phyloP scores from a whole-genome alignment of 2,797 vertebrate genomes.

The Darevskia nairensis region DNA sequence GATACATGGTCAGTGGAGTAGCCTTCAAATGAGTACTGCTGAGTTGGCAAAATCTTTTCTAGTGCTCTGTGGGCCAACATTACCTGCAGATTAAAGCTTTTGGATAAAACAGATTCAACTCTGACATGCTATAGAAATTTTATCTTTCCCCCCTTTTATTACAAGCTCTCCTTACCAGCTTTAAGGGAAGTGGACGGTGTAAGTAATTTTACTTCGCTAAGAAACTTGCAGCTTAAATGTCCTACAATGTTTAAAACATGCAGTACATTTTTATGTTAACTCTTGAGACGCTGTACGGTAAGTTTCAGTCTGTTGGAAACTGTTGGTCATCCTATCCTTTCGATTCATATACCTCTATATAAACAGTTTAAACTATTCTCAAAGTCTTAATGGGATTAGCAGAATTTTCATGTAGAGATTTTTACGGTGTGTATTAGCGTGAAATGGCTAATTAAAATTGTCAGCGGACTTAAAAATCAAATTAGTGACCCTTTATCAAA shows the following conservation, averaged over 20 bases:
- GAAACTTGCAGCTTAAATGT: background rate
- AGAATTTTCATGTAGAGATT: background rate
- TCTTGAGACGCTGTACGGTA: background rate
- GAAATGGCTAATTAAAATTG: background rate
- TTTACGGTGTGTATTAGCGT: background rate
- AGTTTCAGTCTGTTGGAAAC: background rate
- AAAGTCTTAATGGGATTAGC: background rate
- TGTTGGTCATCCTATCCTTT: background rate
- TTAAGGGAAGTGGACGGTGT: constrained; percentile 23
- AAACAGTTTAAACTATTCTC: background rate
- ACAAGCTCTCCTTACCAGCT: constrained; percentile 44
- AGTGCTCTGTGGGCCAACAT: background rate
- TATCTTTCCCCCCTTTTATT: constrained; percentile 40
- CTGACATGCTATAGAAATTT: constrained; percentile 20
- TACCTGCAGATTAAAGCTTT: background rate
- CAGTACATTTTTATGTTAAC: background rate
- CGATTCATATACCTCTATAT: background rate
- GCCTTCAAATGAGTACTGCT: background rate
- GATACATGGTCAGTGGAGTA: background rate
- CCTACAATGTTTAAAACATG: background rate
- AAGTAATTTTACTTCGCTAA: constrained; percentile 25
- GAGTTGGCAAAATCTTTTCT: background rate
- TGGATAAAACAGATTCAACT: background rate
- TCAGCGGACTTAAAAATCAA: background rate
- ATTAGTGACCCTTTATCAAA: background rate